phyloP scores from a whole-genome alignment of 1,140 invertebrate species.

The Thalassaphorura encarpata region DNA sequence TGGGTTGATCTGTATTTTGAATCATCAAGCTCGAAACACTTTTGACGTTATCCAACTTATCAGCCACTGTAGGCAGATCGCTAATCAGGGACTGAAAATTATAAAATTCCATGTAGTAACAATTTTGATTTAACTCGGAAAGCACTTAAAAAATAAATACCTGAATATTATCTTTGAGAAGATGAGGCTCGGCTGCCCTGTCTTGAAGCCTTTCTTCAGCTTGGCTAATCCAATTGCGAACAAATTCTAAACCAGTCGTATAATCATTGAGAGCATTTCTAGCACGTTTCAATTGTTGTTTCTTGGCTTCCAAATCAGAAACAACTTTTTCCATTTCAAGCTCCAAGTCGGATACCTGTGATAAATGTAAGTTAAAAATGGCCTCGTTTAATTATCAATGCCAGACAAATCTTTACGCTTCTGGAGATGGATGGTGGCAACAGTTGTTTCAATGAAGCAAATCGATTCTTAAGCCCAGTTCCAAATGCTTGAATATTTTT shows the following conservation, averaged over 20 bases:
- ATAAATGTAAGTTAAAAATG: too few relatives aligned
- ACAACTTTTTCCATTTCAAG: constrained; percentile 63
- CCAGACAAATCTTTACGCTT: constrained; percentile 24
- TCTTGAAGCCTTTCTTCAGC: constrained; percentile 74
- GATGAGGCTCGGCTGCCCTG: constrained; percentile 59
- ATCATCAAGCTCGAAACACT: constrained; percentile 65
- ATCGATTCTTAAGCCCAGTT: constrained; percentile 24
- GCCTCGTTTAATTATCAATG: too few relatives aligned
- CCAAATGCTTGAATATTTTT: constrained; percentile 24
- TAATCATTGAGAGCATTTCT: constrained; percentile 69
- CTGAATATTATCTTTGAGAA: constrained; percentile 60
- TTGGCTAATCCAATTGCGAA: constrained; percentile 68
- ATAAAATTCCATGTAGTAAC: neutral
- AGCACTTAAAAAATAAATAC: constrained; percentile 30
- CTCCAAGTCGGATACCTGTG: constrained; percentile 37
- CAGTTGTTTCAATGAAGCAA: constrained; percentile 26
- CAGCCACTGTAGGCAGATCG: constrained; percentile 45
- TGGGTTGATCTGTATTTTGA: constrained; percentile 63
- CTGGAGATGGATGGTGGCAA: constrained; percentile 20
- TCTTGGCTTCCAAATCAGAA: constrained; percentile 72
- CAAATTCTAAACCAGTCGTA: constrained; percentile 60
- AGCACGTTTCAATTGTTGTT: constrained; percentile 72
- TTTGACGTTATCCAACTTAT: constrained; percentile 65
- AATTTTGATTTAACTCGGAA: neutral
- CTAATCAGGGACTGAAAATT: constrained; percentile 6